Evolutionary conservation across 2,113 vertebrate genomes (phyloP).

Genomic region (Odobenus rosmarus): DNA sequence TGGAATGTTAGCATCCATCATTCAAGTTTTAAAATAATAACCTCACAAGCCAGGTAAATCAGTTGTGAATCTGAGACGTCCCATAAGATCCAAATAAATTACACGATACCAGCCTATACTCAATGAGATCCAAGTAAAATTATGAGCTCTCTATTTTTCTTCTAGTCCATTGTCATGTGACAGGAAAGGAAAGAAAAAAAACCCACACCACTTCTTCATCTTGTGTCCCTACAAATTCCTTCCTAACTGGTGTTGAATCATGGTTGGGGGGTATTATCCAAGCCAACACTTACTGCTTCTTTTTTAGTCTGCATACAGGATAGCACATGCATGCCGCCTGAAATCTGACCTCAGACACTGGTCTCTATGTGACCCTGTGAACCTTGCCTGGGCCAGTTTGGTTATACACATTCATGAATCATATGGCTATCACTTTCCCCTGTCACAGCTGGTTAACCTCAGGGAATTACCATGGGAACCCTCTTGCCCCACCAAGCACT

Average conservation of each 20-base stretch:
- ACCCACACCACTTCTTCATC: not conserved
- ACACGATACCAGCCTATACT: not conserved
- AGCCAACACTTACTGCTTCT: not conserved
- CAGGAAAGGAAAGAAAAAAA: not conserved
- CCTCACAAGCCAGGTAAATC: slow-evolving; percentile 38
- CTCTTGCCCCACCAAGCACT: slow-evolving; percentile 72
- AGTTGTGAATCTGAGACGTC: slow-evolving; percentile 9
- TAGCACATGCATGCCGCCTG: slow-evolving; percentile 37
- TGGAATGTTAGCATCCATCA: slow-evolving; percentile 50
- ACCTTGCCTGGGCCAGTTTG: slow-evolving; percentile 78
- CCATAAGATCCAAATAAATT: slow-evolving; percentile 40
- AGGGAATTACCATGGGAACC: slow-evolving; percentile 83
- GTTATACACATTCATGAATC: slow-evolving; percentile 84
- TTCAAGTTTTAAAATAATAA: slow-evolving; percentile 51
- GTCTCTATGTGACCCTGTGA: slow-evolving; percentile 77
- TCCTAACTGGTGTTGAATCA: slow-evolving; percentile 13
- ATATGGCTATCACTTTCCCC: slow-evolving; percentile 82
- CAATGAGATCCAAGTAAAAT: slow-evolving; percentile 26
- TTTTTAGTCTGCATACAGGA: slow-evolving; percentile 59
- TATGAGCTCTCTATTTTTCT: slow-evolving; percentile 8
- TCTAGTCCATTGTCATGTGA: not conserved
- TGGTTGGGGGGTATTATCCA: not conserved
- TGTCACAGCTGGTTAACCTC: slow-evolving; percentile 87
- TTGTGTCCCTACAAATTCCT: slow-evolving; percentile 22
- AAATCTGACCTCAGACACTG: slow-evolving; percentile 79